Base-by-base conservation (phyloP, 1,140 invertebrate genomes). In the Drosophila gunungcola region DNA sequence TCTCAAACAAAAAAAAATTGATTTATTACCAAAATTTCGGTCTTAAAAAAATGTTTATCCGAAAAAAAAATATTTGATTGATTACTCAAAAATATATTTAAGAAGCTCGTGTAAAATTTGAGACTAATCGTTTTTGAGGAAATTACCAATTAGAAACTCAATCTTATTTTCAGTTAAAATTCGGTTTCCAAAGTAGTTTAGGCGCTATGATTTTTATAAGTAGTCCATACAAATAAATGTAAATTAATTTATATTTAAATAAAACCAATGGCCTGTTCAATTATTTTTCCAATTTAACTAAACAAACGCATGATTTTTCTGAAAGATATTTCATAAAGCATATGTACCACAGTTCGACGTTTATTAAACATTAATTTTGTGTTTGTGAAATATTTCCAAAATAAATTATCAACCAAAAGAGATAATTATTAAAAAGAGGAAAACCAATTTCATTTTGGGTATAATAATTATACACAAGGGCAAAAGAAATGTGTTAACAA, bases 401-500 rank as follows among this genome's bases (percentile, higher is more conserved):
- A 55, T 69, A 68, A 70, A 48, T 56, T 48, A 56, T 41, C 12
- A n/a, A 16, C 29, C 27, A 41, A 32, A 65, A 39, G 48, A 3
- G 6, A 54, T 39, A 68, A 55, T 46, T 55, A 68, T 68, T 68
- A 49, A 46, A 25, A 12, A 29, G 42, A 12, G 62, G 45, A 34
- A 56, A 27, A 57, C 32, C 11, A 57, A 57, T 70, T 42, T 12
- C 16, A 55, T 69, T 69, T 57, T 11, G 67, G 21, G 3, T 5
- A 70, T 57, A 70, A 70, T 70, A 43, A 70, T 56, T 69, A 34
- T 21, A 21, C 63, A 52, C 39, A 51, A 32, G 60, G 55, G 4
- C 34, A 13, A 12, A 39, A 21, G 34, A 51, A 57, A 63, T 64
- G 58, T 76, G 72, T 64, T 58, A 76, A 76, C 58, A 61, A 53